Conservation (phyloP, 1,140 invertebrate genomes). For the Artemia franciscana region DNA sequence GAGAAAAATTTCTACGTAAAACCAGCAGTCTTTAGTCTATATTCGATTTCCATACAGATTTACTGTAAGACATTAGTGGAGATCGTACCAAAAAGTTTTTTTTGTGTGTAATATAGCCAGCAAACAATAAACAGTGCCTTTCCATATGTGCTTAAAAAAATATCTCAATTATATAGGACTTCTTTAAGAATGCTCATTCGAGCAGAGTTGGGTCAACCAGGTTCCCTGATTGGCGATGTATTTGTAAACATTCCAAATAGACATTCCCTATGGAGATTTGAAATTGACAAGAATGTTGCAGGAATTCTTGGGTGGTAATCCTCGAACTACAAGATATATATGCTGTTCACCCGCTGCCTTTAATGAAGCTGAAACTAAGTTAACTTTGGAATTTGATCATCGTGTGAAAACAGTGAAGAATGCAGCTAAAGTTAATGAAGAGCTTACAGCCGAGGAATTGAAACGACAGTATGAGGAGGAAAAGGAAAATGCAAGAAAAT, state of each 20-base stretch:
- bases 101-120: too few species aligned
- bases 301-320: conserved; percentile 97
- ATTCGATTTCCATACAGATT: too few species aligned
- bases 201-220: too few species aligned
- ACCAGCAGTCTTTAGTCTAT: too few species aligned
- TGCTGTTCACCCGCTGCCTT: conserved; percentile 99
- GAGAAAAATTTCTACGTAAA: too few species aligned
- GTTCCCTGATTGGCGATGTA: not conserved
- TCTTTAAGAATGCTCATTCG: too few species aligned
- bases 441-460: conserved; percentile 98
- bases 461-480: conserved; percentile 92
- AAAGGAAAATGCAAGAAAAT: conserved; percentile 74
- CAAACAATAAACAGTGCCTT: too few species aligned
- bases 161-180: not conserved
- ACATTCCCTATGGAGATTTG: conserved; percentile 99
- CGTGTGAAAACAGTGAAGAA: conserved; percentile 99
- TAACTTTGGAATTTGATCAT: conserved; percentile 91
- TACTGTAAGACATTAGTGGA: too few species aligned
- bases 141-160: too few species aligned
- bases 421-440: conserved; percentile 94
- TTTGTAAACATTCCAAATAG: conserved; percentile 42
- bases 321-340: conserved; percentile 94
- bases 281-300: conserved; percentile 96
- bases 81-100: too few species aligned
- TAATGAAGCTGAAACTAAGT: conserved; percentile 97